Evolutionary conservation across 2,888 invertebrate genomes (phyloP), one percentile per base, ranked within the genome.

Genomic region (Sphaeridia pumilis): DNA sequence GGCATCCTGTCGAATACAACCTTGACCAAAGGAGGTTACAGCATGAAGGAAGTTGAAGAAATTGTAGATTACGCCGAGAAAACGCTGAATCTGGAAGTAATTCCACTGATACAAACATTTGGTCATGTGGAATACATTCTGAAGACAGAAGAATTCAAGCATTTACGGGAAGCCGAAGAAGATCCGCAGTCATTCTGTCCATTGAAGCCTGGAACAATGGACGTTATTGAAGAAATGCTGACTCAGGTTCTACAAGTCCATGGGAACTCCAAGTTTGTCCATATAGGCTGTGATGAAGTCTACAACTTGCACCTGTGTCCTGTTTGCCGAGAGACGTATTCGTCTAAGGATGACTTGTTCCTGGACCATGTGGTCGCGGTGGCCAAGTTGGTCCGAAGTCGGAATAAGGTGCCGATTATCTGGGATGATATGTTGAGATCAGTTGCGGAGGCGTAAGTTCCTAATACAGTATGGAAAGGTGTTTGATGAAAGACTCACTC

Each of bases 391-490:
- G 65, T 74, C 10, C 69, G 69, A 53, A 61, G 63, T 3, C 67
- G 67, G 41, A 68, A 66, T 41, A 65, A 68, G 38, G 77, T 82
- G 66, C 83, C 83, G 0, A 79, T 89, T 12, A 82, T 88, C 71
- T 89, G 89, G 88, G 88, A 89, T 67, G 89, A 89, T 67, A 88
- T 89, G 87, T 71, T 88, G 52, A 73, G 88, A 62, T 71, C 75
- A 14, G 67, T 70, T 42, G 56, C 66, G 17, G 57, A 64, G 43
- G 58, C 60, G 38, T 56, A 57, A 17, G 63, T 67, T n/a, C n/a
- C n/a, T n/a, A n/a, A n/a, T n/a, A n/a, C n/a, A n/a, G n/a, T n/a
- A n/a, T n/a, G n/a, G n/a, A n/a, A n/a, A n/a, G n/a, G n/a, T n/a
- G n/a, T n/a, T n/a, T n/a, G n/a, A n/a, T n/a, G n/a, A n/a, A n/a